These are phyloP conservation scores for Graphium colonna DNA, from an alignment of 2,888 invertebrate genomes.

Conservation along the genomic window DNA sequence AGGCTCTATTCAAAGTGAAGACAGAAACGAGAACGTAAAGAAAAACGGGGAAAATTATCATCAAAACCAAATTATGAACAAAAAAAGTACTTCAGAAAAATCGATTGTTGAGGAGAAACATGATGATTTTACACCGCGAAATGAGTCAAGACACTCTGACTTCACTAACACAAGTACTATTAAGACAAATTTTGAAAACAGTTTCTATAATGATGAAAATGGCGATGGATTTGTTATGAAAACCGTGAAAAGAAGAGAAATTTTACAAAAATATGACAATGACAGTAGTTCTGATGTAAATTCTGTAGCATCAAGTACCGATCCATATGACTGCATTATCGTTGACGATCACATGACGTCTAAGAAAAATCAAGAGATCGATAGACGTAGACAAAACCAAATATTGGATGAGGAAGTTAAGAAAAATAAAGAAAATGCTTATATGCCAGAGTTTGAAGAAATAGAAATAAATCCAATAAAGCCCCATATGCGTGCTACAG, in stretches of 20 bases:
- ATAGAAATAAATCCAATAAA: constrained; percentile 74
- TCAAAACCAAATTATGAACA: constrained; percentile 58
- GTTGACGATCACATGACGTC: constrained; percentile 87
- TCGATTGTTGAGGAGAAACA: constrained; percentile 66
- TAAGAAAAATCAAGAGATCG: constrained; percentile 74
- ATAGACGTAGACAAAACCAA: constrained; percentile 66
- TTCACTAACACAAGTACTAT: constrained; percentile 74
- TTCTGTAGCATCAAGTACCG: constrained; percentile 85
- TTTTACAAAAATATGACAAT: constrained; percentile 85
- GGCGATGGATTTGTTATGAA: constrained; percentile 85
- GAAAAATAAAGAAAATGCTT: constrained; percentile 65
- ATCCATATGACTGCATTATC: constrained; percentile 90
- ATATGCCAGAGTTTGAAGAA: constrained; percentile 75
- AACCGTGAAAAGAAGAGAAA: constrained; percentile 86
- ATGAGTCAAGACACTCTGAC: constrained; percentile 71
- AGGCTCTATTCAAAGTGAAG: constrained; percentile 69
- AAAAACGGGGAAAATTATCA: constrained; percentile 51
- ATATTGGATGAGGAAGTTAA: constrained; percentile 60
- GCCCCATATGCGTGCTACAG: constrained; percentile 66
- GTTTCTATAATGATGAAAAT: constrained; percentile 82
- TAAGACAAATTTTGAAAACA: constrained; percentile 81
- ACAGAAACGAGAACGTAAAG: constrained; percentile 51
- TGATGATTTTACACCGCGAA: constrained; percentile 61
- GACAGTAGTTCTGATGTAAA: constrained; percentile 82
- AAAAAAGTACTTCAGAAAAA: constrained; percentile 70